A percentile compares a stretch with the other conserved stretches of the same genome.
Evolutionary conservation across 2,888 invertebrate genomes (phyloP).

Genomic region (Rutpela maculata): DNA sequence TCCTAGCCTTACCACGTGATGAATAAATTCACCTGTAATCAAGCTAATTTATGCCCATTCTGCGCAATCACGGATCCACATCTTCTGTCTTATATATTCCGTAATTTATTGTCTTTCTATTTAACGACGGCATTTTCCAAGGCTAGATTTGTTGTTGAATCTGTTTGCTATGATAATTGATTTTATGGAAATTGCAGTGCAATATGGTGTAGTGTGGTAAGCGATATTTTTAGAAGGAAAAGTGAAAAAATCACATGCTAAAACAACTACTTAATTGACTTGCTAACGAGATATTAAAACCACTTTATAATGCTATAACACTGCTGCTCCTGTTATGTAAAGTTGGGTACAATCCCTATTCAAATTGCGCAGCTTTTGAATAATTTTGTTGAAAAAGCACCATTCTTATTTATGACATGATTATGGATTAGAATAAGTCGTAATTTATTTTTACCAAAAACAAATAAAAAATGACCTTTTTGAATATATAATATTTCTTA

Average conservation of each 20-base stretch:
- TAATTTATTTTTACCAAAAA: neutral
- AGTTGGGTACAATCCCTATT: neutral
- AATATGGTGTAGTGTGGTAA: slow-evolving; percentile 22
- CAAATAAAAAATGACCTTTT: neutral
- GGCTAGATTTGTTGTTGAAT: slow-evolving; percentile 24
- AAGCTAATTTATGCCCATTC: slow-evolving; percentile 61
- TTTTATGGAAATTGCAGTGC: slow-evolving; percentile 5
- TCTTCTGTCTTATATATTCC: slow-evolving; percentile 42
- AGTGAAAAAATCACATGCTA: slow-evolving; percentile 5
- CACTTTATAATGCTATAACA: neutral
- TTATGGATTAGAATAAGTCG: neutral
- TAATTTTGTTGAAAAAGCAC: neutral
- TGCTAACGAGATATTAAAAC: neutral
- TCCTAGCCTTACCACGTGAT: slow-evolving; percentile 52
- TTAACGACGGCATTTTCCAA: slow-evolving; percentile 39
- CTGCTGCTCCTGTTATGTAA: slow-evolving; percentile 13
- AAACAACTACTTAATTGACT: slow-evolving; percentile 10
- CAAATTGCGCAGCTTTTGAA: neutral
- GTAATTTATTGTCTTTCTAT: slow-evolving; percentile 36
- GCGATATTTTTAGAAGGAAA: slow-evolving; percentile 20
- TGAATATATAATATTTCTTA: neutral
- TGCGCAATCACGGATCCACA: slow-evolving; percentile 60
- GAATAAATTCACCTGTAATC: slow-evolving; percentile 57
- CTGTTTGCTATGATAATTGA: slow-evolving; percentile 13
- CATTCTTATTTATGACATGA: neutral